A percentile compares a stretch with the other conserved stretches of the same genome.
Conservation (phyloP, 37 sponge, comb jelly and placozoan species). For the Agelas oroides region DNA sequence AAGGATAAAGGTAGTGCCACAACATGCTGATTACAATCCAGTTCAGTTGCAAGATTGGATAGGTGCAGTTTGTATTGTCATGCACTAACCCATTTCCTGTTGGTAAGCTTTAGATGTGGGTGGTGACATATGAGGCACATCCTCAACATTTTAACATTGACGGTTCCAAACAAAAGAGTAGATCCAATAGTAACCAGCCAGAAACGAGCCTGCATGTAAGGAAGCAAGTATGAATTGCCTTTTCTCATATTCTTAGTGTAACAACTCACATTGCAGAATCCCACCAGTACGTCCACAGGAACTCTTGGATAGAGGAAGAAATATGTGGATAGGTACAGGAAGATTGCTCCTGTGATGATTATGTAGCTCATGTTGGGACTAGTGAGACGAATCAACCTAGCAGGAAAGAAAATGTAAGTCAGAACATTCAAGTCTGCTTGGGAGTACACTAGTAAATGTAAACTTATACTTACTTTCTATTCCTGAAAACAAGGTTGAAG, state of each 20-base stretch:
- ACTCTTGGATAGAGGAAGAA: conserved; percentile 18
- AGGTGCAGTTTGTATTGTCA: too few species aligned
- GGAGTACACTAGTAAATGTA: too few species aligned
- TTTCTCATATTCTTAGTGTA: too few species aligned
- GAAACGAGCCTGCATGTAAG: neutral
- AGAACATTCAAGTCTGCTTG: too few species aligned
- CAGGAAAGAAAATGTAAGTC: neutral
- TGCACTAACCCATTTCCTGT: too few species aligned
- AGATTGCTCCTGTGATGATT: conserved; percentile 46
- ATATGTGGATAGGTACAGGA: conserved; percentile 31
- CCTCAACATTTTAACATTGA: conserved; percentile 69
- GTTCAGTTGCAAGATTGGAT: too few species aligned
- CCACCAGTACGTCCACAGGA: neutral
- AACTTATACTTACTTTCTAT: conserved; percentile 25
- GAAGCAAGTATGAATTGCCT: too few species aligned
- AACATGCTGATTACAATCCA: neutral
- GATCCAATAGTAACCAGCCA: conserved; percentile 41
- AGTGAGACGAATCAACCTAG: conserved; percentile 45
- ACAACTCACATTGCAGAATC: conserved; percentile 64
- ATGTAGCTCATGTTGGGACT: conserved; percentile 63
- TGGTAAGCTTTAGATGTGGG: too few species aligned
- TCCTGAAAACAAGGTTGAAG: conserved; percentile 55
- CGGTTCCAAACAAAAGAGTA: conserved; percentile 30
- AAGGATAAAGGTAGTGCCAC: too few species aligned
- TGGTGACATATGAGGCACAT: conserved; percentile 43